These are phyloP conservation scores for Cheirogaleus medius DNA, from an alignment of 2,113 vertebrate genomes.

Conservation along the genomic window DNA sequence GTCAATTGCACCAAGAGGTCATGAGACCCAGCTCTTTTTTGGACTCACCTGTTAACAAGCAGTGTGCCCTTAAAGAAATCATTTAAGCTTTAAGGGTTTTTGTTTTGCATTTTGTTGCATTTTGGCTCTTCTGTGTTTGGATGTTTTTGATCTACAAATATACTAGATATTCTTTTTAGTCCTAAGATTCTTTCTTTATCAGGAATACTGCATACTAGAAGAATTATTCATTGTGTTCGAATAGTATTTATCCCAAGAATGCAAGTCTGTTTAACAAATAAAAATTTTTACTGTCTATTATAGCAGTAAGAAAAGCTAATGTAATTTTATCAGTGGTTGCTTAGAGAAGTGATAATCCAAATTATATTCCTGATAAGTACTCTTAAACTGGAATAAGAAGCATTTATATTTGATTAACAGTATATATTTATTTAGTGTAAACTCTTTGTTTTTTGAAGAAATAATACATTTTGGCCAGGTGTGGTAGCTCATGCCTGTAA, in stretches of 20 bases:
- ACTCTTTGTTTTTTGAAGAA: not conserved
- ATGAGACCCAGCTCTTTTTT: not conserved
- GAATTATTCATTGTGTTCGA: not conserved
- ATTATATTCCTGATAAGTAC: not conserved
- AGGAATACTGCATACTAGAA: not conserved
- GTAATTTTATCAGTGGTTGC: not conserved
- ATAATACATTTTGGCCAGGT: not conserved
- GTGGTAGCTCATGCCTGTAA: too few species aligned
- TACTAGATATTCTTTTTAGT: not conserved
- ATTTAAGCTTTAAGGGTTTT: not conserved
- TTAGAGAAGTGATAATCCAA: not conserved
- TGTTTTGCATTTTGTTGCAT: not conserved
- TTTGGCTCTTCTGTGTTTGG: not conserved
- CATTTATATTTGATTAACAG: not conserved
- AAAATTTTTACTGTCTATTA: not conserved
- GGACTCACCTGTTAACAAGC: not conserved
- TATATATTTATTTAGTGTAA: not conserved
- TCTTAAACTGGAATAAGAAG: not conserved
- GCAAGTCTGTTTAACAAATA: not conserved
- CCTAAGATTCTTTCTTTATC: not conserved
- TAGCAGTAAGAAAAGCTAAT: not conserved
- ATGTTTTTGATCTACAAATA: not conserved
- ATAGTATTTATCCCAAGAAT: constrained; percentile 11
- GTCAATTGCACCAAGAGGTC: not conserved
- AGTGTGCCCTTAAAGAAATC: not conserved